Base-by-base conservation (phyloP, 2,888 invertebrate species). In the Hydriomena furcata region DNA sequence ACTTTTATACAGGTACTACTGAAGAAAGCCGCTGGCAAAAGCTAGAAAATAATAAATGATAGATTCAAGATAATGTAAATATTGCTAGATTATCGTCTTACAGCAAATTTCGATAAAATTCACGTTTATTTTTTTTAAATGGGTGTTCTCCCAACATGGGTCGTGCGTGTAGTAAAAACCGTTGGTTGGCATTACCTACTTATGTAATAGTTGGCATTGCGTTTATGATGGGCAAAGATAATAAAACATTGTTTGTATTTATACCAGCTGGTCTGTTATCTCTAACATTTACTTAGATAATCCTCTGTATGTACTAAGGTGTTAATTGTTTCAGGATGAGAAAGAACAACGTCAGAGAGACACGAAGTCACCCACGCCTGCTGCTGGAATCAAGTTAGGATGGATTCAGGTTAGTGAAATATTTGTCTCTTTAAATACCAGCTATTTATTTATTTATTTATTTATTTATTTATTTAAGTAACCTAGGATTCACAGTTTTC, bases 361-460 rank as follows among this genome's bases (percentile, higher is more conserved):
- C 30, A 84, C 83, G 0, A 91, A 90, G 60, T 86, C 88, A 3
- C 89, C 90, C 1, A 86, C 88, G 5, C 91, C 89, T n/a, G 74
- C 74, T 0, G 71, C 71, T 30, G 91, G 92, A 64, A 94, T 96
- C 62, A 97, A 97, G 81, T 87, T 97, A 76, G 97, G 97, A 84
- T 97, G 97, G 97, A 96, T 97, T 69, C 92, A 92, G 76, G 91
- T 91, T 17, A 20, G 24, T 43, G 8, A 4, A 32, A 10, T 30
- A 2, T 4, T 17, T 3, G 2, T 17, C 17, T 4, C 4, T 17
- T 17, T 17, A 17, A n/a, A n/a, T n/a, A n/a, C n/a, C n/a, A n/a
- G n/a, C n/a, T n/a, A n/a, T n/a, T n/a, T n/a, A n/a, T n/a, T n/a
- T n/a, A n/a, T n/a, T n/a, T n/a, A n/a, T 25, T 36, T 5, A 7